Evolutionary conservation across 2,113 vertebrate genomes (phyloP).

Genomic region (Hippocampus barbouri): DNA sequence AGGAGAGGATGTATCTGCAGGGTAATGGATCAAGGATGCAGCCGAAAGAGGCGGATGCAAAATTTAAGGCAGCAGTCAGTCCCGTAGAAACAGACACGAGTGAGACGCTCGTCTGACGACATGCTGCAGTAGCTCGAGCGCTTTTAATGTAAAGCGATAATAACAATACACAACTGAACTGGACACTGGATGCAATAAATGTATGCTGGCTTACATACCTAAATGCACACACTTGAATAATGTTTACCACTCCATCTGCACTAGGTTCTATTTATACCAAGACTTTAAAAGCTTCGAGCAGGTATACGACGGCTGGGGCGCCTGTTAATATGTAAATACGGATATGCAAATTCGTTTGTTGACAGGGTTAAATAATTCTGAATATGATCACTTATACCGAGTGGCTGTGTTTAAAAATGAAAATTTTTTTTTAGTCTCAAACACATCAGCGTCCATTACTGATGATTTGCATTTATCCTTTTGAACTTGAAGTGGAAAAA

Average conservation of each 20-base stretch:
- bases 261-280: not conserved
- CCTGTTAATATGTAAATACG: slow-evolving; percentile 24
- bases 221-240: slow-evolving; percentile 7
- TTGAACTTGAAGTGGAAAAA: slow-evolving; percentile 1
- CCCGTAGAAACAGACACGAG: slow-evolving; percentile 4
- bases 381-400: slow-evolving; percentile 3
- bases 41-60: slow-evolving; percentile 29
- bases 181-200: not conserved
- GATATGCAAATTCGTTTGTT: slow-evolving; percentile 5
- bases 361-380: not conserved
- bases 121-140: not conserved
- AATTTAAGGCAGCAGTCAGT: slow-evolving; percentile 16
- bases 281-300: not conserved
- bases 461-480: not conserved
- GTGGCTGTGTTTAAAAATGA: not conserved
- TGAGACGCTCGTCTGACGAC: slow-evolving; percentile 8
- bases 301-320: not conserved
- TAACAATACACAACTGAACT: not conserved
- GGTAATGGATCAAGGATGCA: slow-evolving; percentile 19
- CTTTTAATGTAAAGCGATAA: not conserved
- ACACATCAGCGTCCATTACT: not conserved
- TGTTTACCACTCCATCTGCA: not conserved
- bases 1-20: slow-evolving; percentile 20
- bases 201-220: not conserved
- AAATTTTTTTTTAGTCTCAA: not conserved